A percentile compares a stretch with the other conserved stretches of the same genome.
Conservation (phyloP, 1,140 invertebrate species). For the Pseudachorutes palmiensis region DNA sequence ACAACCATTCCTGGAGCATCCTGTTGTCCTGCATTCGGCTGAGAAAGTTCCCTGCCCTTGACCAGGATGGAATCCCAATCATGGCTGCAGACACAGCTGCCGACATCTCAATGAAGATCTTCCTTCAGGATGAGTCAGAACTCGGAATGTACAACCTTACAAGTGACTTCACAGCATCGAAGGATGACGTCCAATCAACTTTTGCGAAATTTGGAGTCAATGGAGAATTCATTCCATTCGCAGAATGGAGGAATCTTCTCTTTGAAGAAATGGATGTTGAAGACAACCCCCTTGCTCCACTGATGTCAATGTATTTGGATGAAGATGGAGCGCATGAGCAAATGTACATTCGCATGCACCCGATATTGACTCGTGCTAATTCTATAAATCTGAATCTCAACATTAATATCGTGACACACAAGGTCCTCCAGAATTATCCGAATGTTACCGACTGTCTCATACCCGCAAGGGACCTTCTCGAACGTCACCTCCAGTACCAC, state of each 20-base stretch:
- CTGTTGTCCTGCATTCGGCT: not conserved
- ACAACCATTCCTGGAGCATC: conserved; percentile 8
- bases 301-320: too few relatives aligned
- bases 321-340: not conserved
- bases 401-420: too few relatives aligned
- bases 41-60: not conserved
- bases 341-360: too few relatives aligned
- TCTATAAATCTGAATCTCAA: too few relatives aligned
- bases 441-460: too few relatives aligned
- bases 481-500: too few relatives aligned
- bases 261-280: not conserved
- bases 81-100: conserved; percentile 8
- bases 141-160: conserved; percentile 4
- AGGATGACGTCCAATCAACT: not conserved
- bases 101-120: not conserved
- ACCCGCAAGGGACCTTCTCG: too few relatives aligned
- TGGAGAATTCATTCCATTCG: not conserved
- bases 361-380: too few relatives aligned
- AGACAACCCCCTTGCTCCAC: not conserved
- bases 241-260: not conserved
- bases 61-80: conserved; percentile 8
- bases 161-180: not conserved
- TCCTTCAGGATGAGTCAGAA: not conserved
- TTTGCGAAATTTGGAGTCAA: not conserved
- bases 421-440: too few relatives aligned